Evolutionary conservation across 2,888 invertebrate genomes (phyloP).

Genomic region (Agonopterix heracliana): DNA sequence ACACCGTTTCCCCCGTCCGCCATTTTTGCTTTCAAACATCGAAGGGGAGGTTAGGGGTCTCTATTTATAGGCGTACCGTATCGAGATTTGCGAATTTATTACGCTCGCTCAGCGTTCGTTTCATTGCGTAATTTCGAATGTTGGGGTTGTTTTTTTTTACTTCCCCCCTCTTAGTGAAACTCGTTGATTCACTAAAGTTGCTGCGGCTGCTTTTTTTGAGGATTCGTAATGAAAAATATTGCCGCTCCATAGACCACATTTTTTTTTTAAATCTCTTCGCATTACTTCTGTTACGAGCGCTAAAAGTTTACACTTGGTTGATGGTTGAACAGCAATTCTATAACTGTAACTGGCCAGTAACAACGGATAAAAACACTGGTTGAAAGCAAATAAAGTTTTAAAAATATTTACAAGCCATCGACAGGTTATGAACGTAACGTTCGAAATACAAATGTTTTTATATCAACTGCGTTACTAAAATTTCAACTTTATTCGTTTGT

Average conservation of each 20-base stretch:
- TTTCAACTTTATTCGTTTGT: no score
- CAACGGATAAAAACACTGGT: background rate
- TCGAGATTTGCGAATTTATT: slow-evolving; percentile 57
- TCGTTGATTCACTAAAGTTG: slow-evolving; percentile 30
- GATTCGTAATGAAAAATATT: background rate
- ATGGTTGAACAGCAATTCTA: no score
- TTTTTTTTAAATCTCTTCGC: no score
- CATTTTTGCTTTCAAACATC: slow-evolving; percentile 64
- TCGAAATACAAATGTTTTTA: no score
- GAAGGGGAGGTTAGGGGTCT: slow-evolving; percentile 54
- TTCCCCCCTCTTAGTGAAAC: slow-evolving; percentile 28
- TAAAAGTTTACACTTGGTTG: no score
- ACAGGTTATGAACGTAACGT: background rate
- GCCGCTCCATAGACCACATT: background rate
- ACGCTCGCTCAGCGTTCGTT: slow-evolving; percentile 57
- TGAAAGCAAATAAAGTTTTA: background rate
- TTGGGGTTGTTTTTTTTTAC: slow-evolving; percentile 30
- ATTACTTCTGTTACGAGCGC: no score
- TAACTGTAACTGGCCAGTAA: background rate
- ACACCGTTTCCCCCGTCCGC: slow-evolving; percentile 44
- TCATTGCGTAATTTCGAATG: slow-evolving; percentile 58
- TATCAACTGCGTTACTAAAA: no score
- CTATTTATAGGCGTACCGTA: slow-evolving; percentile 42
- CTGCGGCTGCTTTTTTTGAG: slow-evolving; percentile 28
- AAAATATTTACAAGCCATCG: background rate